phyloP scores from a whole-genome alignment of 2,888 invertebrate genomes.

The Eudasyphora cyanicolor region DNA sequence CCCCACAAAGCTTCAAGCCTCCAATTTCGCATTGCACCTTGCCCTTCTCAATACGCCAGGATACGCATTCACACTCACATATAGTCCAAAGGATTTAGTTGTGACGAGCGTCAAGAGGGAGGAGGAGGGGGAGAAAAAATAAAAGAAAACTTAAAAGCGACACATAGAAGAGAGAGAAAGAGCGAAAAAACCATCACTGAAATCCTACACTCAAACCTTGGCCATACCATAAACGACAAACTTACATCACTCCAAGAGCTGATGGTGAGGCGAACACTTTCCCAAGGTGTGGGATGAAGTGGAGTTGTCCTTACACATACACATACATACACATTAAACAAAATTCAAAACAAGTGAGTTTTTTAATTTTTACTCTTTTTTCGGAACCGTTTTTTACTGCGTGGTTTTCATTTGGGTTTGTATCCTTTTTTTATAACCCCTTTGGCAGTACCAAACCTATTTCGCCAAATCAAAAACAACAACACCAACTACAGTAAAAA shows the following conservation, averaged over 20 bases:
- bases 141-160: conserved; percentile 32
- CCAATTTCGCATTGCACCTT: not conserved
- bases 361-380: conserved; percentile 49
- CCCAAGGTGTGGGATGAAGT: conserved; percentile 15
- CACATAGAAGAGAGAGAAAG: conserved; percentile 20
- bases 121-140: conserved; percentile 27
- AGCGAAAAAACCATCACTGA: conserved; percentile 32
- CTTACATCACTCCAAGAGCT: conserved; percentile 18
- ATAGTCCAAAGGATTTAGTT: conserved; percentile 18
- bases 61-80: conserved; percentile 33
- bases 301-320: not conserved
- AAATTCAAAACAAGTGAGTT: conserved; percentile 62
- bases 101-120: too few species aligned
- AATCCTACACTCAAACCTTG: conserved; percentile 46
- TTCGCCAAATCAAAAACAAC: conserved; percentile 45
- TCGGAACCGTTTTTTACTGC: conserved; percentile 1
- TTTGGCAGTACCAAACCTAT: conserved; percentile 63
- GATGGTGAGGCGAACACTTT: not conserved
- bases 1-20: not conserved
- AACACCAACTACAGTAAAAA: not conserved
- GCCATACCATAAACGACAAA: conserved; percentile 29
- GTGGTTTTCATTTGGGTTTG: conserved; percentile 26
- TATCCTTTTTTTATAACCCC: conserved; percentile 56
- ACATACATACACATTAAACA: not conserved
- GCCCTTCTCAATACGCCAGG: conserved; percentile 3